Conservation (phyloP, 2,888 invertebrate genomes). For the Drosophila pseudotakahashii region DNA sequence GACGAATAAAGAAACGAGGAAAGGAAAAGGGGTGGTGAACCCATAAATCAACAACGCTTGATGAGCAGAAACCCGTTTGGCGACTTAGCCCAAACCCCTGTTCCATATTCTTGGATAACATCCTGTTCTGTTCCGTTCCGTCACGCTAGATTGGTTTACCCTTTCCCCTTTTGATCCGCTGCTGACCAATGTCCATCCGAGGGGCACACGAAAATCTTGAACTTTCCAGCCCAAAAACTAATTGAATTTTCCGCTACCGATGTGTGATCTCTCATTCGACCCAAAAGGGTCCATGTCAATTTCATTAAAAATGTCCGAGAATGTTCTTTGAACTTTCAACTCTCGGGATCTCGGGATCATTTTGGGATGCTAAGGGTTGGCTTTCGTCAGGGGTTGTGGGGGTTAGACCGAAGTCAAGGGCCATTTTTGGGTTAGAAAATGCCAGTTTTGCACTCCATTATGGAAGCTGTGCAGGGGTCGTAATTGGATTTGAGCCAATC, state of each 20-base stretch:
- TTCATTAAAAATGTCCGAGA: conserved; percentile 71
- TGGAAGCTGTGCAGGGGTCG: conserved; percentile 31
- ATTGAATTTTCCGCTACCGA: conserved; percentile 58
- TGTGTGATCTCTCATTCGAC: conserved; percentile 48
- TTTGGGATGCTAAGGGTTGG: conserved; percentile 16
- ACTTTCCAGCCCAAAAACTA: conserved; percentile 62
- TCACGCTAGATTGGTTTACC: conserved; percentile 26
- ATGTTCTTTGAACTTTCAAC: conserved; percentile 44
- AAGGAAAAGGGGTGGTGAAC: conserved; percentile 45
- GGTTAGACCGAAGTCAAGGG: conserved; percentile 1
- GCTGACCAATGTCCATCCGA: conserved; percentile 30
- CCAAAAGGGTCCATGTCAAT: conserved; percentile 52
- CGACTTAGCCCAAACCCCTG: conserved; percentile 55
- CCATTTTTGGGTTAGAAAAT: conserved; percentile 71
- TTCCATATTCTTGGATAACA: conserved; percentile 23
- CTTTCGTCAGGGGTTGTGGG: background rate
- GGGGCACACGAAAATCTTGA: conserved; percentile 50
- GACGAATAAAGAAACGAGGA: background rate
- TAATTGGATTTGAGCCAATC: background rate
- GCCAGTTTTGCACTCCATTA: conserved; percentile 41
- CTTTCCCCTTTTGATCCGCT: conserved; percentile 15
- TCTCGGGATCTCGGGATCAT: background rate
- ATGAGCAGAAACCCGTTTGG: conserved; percentile 58
- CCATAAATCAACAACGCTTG: conserved; percentile 61
- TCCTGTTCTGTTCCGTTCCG: conserved; percentile 34